Base-by-base conservation (phyloP, 1,140 invertebrate genomes). In the Coelopa frigida region DNA sequence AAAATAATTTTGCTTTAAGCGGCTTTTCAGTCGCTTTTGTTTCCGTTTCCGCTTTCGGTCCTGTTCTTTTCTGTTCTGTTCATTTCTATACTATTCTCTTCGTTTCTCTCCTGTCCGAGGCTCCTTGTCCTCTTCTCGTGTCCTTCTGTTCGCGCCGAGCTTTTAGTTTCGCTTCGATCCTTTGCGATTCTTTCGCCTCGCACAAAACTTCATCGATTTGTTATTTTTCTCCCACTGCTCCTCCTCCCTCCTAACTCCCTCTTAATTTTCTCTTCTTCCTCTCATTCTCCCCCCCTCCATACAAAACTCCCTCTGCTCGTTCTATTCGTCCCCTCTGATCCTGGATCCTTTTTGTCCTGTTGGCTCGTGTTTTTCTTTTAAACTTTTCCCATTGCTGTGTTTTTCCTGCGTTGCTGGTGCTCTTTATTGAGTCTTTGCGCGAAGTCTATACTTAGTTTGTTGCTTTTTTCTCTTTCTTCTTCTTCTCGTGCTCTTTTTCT, bases 1-100 rank as follows among this genome's bases (percentile, higher is more conserved):
- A 61, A 58, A 64, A 65, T 65, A 64, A 65, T 65, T 64, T 58
- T 51, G 59, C 61, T 65, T 59, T 65, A 65, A 65, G 61, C 61
- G 59, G 61, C 58, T 65, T 65, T 64, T 50, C 46, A 56, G 47
- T 56, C 46, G 17, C 15, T 37, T 49, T 48, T 40, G 42, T 48
- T 33, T 48, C 40, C 22, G 43, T 44, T 37, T 31, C 47, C 35
- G 15, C 35, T 20, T 18, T n/a, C n/a, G n/a, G n/a, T n/a, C n/a
- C n/a, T 12, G 11, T 20, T 18, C 20, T 35, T 40, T 17, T 20
- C 35, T 27, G 21, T 33, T 36, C 10, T 24, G 10, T 40, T 4
- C 29, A 18, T 17, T 2, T 18, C 26, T 43, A 5, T 31, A 17
- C n/a, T 11, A 12, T 31, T 7, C 14, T 31, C n/a, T 43, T 20